These are phyloP conservation scores for Sebastolobus alascanus DNA, from an alignment of 2,797 vertebrate species.

Conservation along the genomic window DNA sequence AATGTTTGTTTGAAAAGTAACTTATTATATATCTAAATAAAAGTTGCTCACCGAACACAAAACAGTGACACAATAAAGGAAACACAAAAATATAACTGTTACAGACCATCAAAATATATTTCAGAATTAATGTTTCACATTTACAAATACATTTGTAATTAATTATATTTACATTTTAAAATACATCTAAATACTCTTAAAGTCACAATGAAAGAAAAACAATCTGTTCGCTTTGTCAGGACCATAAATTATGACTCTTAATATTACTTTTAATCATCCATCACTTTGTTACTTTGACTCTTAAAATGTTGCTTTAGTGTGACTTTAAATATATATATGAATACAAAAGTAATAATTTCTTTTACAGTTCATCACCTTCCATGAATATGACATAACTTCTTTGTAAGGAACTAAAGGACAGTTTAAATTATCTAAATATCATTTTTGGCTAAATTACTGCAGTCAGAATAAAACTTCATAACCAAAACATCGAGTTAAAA, in stretches of 20 bases:
- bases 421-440: not conserved
- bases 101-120: constrained; percentile 38
- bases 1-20: not conserved
- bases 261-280: too few species aligned
- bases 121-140: constrained; percentile 46
- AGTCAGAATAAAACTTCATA: constrained; percentile 5
- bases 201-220: constrained; percentile 32
- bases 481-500: not conserved
- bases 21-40: not conserved
- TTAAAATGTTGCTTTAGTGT: too few species aligned
- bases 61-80: not conserved
- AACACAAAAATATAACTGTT: not conserved
- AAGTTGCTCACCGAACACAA: not conserved
- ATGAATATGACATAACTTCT: not conserved
- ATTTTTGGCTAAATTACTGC: not conserved
- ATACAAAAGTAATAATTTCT: not conserved
- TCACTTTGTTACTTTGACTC: too few species aligned
- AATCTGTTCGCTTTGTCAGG: not conserved
- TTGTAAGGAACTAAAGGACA: too few species aligned
- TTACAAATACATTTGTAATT: constrained; percentile 35
- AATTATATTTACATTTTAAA: constrained; percentile 55
- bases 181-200: constrained; percentile 38
- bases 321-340: not conserved
- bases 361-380: too few species aligned
- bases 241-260: not conserved